phyloP scores from a whole-genome alignment of 2,113 vertebrate genomes.

The Alces alces region DNA sequence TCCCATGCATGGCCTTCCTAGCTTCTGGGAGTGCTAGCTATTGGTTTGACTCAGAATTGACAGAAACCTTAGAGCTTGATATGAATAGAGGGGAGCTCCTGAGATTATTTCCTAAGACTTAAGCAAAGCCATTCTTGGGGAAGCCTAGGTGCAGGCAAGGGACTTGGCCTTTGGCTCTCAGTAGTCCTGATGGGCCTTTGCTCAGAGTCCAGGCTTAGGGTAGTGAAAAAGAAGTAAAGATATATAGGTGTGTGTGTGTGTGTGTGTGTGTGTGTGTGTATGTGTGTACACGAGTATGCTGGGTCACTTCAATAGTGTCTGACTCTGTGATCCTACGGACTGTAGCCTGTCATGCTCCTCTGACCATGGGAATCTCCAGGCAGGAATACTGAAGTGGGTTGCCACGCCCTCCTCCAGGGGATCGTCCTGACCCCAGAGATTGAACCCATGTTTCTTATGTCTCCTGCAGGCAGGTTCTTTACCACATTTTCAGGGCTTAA shows the following conservation, averaged over 20 bases:
- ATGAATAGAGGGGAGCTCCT: background rate
- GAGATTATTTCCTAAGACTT: background rate
- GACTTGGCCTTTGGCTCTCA: background rate
- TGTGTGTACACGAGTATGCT: background rate
- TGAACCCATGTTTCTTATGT: background rate
- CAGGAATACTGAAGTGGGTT: background rate
- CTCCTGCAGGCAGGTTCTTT: background rate
- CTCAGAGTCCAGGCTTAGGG: background rate
- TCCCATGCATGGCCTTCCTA: background rate
- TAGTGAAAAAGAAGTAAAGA: background rate
- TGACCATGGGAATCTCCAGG: background rate
- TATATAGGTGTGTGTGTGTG: background rate
- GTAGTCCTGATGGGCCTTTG: background rate
- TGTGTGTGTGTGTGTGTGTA: too few species aligned
- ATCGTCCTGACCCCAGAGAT: background rate
- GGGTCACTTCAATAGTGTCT: background rate
- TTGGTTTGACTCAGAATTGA: background rate
- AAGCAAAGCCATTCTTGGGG: background rate
- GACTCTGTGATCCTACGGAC: background rate
- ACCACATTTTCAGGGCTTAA: background rate
- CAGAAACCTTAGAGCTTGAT: background rate
- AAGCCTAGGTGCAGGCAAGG: rapidly evolving
- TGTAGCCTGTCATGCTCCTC: background rate
- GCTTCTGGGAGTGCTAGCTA: background rate
- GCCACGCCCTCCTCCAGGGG: background rate